Evolutionary conservation across 2,113 vertebrate genomes (phyloP).

Genomic region (Dasypus novemcinctus): DNA sequence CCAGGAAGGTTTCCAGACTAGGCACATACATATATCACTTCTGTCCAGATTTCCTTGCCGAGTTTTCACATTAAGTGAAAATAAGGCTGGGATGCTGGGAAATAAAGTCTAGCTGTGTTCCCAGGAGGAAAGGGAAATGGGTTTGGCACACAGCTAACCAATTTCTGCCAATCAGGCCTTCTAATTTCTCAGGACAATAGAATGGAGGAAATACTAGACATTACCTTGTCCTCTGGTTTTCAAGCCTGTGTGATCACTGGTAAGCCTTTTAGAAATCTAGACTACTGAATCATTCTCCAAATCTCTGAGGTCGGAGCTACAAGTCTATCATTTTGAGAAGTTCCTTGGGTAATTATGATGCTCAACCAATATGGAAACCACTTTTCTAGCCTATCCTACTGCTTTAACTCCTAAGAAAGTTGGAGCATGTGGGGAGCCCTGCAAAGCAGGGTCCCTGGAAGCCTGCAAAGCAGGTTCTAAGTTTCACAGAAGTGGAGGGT

Average conservation of each 20-base stretch:
- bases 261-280: not conserved
- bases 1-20: not conserved
- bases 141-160: not conserved
- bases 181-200: not conserved
- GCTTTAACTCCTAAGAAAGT: not conserved
- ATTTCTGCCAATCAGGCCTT: not conserved
- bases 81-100: not conserved
- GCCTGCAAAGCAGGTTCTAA: no score
- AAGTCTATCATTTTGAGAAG: not conserved
- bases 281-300: not conserved
- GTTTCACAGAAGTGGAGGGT: no score
- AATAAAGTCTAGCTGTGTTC: not conserved
- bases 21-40: not conserved
- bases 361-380: not conserved
- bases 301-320: not conserved
- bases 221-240: not conserved
- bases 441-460: no score
- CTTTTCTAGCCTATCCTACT: not conserved
- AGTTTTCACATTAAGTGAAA: not conserved
- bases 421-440: no score
- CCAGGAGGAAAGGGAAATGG: not conserved
- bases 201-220: not conserved
- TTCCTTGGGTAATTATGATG: not conserved
- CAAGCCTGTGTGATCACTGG: not conserved
- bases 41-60: not conserved